A percentile compares a stretch with the other conserved stretches of the same genome.
phyloP scores from a whole-genome alignment of 2,113 vertebrate species.

The Asarcornis scutulata region DNA sequence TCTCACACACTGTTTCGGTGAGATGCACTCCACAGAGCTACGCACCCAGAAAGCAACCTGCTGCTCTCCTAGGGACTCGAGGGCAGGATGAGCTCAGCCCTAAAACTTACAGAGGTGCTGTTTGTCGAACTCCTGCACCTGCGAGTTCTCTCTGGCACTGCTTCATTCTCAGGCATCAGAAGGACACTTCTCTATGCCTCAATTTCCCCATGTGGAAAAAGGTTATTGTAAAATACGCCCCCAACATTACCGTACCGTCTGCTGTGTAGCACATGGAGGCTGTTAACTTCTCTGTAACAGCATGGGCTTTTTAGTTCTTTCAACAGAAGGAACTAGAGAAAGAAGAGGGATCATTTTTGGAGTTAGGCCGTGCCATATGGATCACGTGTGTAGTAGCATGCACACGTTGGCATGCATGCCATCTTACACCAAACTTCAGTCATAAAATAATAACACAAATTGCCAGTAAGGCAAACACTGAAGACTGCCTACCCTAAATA shows the following conservation, averaged over 20 bases:
- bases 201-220: neutral
- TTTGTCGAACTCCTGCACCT: neutral
- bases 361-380: neutral
- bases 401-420: neutral
- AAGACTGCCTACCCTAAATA: neutral
- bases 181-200: constrained; percentile 15
- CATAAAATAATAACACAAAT: neutral
- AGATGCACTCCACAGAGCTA: neutral
- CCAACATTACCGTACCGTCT: constrained; percentile 47
- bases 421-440: neutral
- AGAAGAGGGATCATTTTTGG: neutral
- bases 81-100: neutral
- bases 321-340: constrained; percentile 31
- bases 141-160: neutral
- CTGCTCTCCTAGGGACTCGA: neutral
- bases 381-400: neutral
- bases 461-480: neutral
- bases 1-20: neutral
- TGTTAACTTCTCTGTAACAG: constrained; percentile 29
- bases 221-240: constrained; percentile 56
- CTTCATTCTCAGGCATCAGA: neutral
- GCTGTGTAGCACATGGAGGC: constrained; percentile 36
- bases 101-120: neutral
- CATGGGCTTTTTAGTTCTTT: neutral
- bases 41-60: neutral